Conservation (phyloP, 2,797 vertebrate genomes). For the Hypotaenidia okinawae region DNA sequence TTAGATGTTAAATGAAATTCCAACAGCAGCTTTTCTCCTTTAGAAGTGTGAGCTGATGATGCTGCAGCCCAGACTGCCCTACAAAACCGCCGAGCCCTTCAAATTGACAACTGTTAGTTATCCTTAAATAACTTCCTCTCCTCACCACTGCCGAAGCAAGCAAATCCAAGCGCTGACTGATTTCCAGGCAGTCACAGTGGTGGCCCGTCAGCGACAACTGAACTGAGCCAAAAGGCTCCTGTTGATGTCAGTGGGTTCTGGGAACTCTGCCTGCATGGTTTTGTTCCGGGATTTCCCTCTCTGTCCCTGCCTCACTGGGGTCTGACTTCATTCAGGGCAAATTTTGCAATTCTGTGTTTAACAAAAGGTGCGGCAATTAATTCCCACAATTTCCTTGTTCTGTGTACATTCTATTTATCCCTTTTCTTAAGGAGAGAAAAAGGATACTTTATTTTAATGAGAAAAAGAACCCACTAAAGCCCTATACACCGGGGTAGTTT, state of each 20-base stretch:
- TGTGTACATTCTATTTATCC: not conserved
- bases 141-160: not conserved
- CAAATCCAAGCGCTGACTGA: not conserved
- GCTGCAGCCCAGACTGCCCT: not conserved
- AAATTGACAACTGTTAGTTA: not conserved
- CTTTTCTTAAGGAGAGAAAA: not conserved
- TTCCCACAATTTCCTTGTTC: not conserved
- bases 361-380: not conserved
- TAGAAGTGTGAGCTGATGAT: not conserved
- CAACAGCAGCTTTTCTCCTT: not conserved
- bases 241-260: conserved; percentile 50
- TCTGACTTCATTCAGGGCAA: not conserved
- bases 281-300: conserved; percentile 48
- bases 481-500: not conserved
- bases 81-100: not conserved
- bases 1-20: not conserved
- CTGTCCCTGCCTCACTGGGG: not conserved
- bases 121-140: not conserved
- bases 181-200: conserved; percentile 48
- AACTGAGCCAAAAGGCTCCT: conserved; percentile 26
- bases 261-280: conserved; percentile 46
- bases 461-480: not conserved
- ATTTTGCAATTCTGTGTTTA: not conserved
- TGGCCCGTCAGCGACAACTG: not conserved
- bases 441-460: not conserved